Conservation (phyloP, 2,113 vertebrate genomes). For the Oreotragus oreotragus region DNA sequence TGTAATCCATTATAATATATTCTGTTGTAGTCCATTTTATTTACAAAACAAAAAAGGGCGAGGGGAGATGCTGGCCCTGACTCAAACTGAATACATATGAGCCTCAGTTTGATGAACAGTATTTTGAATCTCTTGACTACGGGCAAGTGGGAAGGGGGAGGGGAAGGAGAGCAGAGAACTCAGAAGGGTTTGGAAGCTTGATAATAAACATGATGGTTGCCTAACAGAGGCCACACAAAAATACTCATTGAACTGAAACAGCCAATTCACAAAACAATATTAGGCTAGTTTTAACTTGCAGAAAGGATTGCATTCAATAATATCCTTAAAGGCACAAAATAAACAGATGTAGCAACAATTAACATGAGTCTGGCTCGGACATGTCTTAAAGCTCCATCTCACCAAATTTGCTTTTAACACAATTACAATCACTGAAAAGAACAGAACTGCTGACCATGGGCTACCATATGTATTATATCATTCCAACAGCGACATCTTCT, state of each 20-base stretch:
- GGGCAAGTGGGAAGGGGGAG: neutral
- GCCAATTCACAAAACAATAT: neutral
- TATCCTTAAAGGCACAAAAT: neutral
- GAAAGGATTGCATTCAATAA: neutral
- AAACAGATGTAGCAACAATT: neutral
- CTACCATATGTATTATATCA: neutral
- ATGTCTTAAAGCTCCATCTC: neutral
- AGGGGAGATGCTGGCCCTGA: neutral
- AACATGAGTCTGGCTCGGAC: neutral
- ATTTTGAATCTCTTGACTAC: neutral
- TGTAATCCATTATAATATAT: neutral
- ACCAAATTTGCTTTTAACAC: neutral
- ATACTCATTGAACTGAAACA: neutral
- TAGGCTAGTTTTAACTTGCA: neutral
- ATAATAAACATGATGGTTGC: neutral
- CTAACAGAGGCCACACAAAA: neutral
- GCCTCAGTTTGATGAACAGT: neutral
- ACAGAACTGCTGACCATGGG: neutral
- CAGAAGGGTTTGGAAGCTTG: neutral
- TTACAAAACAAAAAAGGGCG: neutral
- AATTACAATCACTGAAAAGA: neutral
- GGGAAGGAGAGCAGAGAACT: neutral
- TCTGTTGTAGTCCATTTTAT: neutral
- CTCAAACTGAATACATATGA: neutral
- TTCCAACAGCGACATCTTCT: neutral